phyloP scores from a whole-genome alignment of 2,113 vertebrate species.

The Halcyon senegalensis region DNA sequence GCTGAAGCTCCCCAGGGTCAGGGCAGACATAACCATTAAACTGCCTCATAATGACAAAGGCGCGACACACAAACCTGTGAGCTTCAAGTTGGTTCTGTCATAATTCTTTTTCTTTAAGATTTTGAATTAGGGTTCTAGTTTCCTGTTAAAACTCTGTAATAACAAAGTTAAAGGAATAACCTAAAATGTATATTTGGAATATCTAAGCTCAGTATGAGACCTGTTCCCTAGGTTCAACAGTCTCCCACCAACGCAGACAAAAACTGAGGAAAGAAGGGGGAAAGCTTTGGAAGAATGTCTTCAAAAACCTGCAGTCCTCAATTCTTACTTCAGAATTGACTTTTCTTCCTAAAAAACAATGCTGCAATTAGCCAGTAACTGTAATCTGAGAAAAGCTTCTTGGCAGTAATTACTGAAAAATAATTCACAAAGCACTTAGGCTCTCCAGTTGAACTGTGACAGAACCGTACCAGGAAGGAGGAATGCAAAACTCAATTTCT shows the following conservation, averaged over 20 bases:
- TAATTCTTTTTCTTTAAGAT: not conserved
- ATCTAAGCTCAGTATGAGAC: not conserved
- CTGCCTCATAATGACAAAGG: not conserved
- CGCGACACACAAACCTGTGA: not conserved
- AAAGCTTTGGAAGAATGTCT: not conserved
- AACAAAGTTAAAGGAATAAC: not conserved
- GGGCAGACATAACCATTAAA: not conserved
- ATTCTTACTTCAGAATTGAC: not conserved
- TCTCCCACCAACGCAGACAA: not conserved
- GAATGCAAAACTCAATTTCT: not conserved
- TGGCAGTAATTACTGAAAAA: not conserved
- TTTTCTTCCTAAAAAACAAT: not conserved
- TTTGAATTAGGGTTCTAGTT: not conserved
- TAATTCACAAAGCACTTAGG: not conserved
- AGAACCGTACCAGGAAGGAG: not conserved
- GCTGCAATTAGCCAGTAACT: not conserved
- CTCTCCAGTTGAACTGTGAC: not conserved
- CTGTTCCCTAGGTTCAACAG: not conserved
- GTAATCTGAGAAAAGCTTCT: not conserved
- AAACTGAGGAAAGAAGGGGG: not conserved
- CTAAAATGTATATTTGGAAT: not conserved
- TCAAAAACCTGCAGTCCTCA: not conserved
- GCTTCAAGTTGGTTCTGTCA: not conserved
- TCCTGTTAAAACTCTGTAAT: not conserved
- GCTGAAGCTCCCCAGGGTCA: not conserved